Conservation (phyloP, 2,113 vertebrate genomes). For the Aspiorhynchus laticeps region DNA sequence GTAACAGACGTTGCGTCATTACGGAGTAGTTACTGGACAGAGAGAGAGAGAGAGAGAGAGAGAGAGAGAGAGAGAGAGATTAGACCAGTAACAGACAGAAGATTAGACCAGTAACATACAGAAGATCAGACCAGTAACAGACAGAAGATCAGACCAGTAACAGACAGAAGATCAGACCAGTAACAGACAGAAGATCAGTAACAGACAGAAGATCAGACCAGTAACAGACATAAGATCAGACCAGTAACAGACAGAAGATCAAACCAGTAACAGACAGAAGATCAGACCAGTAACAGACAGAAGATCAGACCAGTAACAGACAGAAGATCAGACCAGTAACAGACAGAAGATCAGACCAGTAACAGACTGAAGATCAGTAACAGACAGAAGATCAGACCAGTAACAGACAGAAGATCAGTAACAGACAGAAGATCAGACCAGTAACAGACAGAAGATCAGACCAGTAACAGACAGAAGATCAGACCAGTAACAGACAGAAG, state of each 20-base stretch:
- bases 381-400: not conserved
- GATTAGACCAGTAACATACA: too few species aligned
- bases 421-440: not conserved
- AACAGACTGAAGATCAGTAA: not conserved
- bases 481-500: not conserved
- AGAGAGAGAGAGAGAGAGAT: too few species aligned
- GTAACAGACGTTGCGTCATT: too few species aligned
- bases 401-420: not conserved
- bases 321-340: not conserved
- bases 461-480: not conserved
- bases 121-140: too few species aligned
- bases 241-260: not conserved
- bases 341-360: not conserved
- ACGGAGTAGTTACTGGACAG: too few species aligned
- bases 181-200: not conserved
- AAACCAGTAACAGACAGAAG: not conserved
- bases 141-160: too few species aligned
- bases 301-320: not conserved
- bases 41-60: too few species aligned
- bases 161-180: not conserved
- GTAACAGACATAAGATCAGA: not conserved
- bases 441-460: not conserved
- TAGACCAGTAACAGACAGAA: too few species aligned
- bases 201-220: not conserved
- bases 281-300: not conserved